These are phyloP conservation scores for Dioctria linearis DNA, from an alignment of 2,888 invertebrate species.

Conservation along the genomic window DNA sequence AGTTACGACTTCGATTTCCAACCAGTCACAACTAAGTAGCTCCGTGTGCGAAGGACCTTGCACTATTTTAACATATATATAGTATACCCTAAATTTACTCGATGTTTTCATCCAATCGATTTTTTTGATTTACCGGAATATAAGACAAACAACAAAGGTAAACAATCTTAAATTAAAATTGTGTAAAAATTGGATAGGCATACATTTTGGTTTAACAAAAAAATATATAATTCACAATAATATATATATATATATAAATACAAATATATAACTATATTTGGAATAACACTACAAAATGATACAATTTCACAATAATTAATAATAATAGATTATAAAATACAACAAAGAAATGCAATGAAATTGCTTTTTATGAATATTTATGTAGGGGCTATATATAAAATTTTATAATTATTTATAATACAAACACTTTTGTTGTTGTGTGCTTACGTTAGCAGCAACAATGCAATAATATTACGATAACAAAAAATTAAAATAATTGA, in stretches of 20 bases:
- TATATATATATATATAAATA: conserved; percentile 49
- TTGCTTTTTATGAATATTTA: conserved; percentile 17
- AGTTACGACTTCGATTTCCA: no score
- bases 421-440: conserved; percentile 24
- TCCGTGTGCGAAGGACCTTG: no score
- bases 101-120: no score
- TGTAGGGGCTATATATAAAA: not conserved
- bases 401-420: conserved; percentile 37
- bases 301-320: conserved; percentile 35
- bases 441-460: conserved; percentile 19
- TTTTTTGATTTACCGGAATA: no score
- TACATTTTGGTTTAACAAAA: conserved; percentile 12
- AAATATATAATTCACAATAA: conserved; percentile 52
- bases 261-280: conserved; percentile 31
- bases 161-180: not conserved
- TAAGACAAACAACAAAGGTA: not conserved
- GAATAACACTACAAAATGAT: conserved; percentile 30
- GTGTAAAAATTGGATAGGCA: not conserved
- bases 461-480: conserved; percentile 39
- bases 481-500: conserved; percentile 13
- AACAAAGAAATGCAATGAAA: conserved; percentile 35
- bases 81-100: no score
- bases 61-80: no score
- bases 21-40: no score
- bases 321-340: conserved; percentile 18